Evolutionary conservation across 2,113 vertebrate species (phyloP), one percentile per base, ranked within the genome.

Genomic region (Lepisosteus oculatus): DNA sequence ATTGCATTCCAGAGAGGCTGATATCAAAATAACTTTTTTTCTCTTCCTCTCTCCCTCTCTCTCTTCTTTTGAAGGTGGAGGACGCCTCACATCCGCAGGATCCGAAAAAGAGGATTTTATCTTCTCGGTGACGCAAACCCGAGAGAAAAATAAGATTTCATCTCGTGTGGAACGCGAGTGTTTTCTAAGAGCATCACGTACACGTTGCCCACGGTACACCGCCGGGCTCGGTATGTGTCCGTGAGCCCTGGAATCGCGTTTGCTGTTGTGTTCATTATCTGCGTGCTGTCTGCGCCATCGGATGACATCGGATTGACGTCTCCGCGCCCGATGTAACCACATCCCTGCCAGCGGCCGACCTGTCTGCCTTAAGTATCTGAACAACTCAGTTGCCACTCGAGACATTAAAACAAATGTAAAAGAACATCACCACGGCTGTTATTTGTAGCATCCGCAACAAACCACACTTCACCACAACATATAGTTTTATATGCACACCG

Each of bases 241-340:
- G 47, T 42, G 55, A 43, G 59, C 45, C 65, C 56, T 56, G 15
- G 54, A 17, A 72, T 63, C 67, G 43, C 73, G 51, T 62, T 54
- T 71, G 55, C 55, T 51, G 6, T 68, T 61, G 76, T 68, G 72
- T 59, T 68, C 43, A 74, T 59, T 45, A 54, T 70, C 56, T 15
- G 71, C 74, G 61, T 71, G 75, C 64, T 72, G 68, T 72, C 70
- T 67, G 11, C 69, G 70, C 67, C 55, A 12, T 65, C 61, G 77
- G 73, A 76, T 72, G 61, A 65, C 69, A 81, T 77, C 73, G 55
- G 67, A 15, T 62, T 74, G 80, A 67, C 71, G 72, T 79, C 72
- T 74, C 56, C 65, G 69, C 66, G 79, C 76, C 76, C 67, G 76
- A 55, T 75, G 73, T 61, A 68, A 70, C 65, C 17, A 68, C 61